Percentiles rank a stretch among this genome's conserved stretches.
Conservation (phyloP, 2,113 vertebrate species). For the Phocoena sinus region DNA sequence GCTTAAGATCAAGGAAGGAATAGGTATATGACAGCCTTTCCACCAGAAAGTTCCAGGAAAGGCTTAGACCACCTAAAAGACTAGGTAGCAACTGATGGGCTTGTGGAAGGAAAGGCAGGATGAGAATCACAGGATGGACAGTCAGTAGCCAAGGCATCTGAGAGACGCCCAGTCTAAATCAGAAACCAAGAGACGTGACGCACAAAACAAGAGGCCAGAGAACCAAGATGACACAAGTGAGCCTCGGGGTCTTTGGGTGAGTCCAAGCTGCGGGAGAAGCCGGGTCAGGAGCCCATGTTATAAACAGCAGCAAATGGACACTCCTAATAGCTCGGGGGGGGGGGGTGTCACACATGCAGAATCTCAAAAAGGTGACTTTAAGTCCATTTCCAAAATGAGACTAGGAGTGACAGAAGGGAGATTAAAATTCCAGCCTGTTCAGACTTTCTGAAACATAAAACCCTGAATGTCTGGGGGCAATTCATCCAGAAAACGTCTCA, state of each 20-base stretch:
- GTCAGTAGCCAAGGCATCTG: background rate
- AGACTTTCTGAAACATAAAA: background rate
- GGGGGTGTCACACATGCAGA: background rate
- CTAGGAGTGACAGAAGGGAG: constrained; percentile 3
- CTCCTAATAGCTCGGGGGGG: constrained; percentile 9
- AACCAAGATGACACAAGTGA: accelerated
- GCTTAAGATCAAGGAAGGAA: background rate
- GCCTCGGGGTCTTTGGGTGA: background rate
- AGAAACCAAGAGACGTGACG: background rate
- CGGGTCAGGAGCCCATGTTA: background rate
- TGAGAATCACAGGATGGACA: background rate
- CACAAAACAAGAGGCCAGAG: background rate
- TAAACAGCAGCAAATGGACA: background rate
- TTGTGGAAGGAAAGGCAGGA: background rate
- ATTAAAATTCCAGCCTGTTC: background rate
- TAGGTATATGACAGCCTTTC: background rate
- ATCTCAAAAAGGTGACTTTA: constrained; percentile 37
- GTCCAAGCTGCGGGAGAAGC: background rate
- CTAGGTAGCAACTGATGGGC: background rate
- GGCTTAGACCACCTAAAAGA: background rate
- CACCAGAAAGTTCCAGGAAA: background rate
- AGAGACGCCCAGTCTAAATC: background rate
- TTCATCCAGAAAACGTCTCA: background rate
- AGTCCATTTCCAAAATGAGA: constrained; percentile 58
- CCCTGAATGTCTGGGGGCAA: background rate